Evolutionary conservation across 2,797 vertebrate genomes (phyloP).

Genomic region (Diplodus puntazzo): DNA sequence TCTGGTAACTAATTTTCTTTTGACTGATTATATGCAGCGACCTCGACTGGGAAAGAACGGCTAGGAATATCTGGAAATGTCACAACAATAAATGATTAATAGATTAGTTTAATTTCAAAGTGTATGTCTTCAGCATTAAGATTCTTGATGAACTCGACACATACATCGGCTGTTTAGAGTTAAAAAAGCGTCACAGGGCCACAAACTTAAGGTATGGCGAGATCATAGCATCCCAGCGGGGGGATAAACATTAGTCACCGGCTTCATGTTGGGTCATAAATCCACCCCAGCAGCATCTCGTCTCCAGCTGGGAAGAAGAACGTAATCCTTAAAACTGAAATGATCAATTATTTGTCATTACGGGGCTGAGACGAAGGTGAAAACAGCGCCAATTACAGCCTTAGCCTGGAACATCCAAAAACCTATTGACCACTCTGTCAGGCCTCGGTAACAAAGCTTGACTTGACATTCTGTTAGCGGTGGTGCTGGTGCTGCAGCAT

Average conservation of each 20-base stretch:
- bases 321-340: conserved; percentile 65
- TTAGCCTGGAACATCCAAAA: conserved; percentile 72
- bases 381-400: conserved; percentile 69
- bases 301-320: conserved; percentile 56
- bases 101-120: neutral
- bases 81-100: too few species aligned
- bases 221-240: conserved; percentile 66
- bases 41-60: too few species aligned
- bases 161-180: conserved; percentile 45
- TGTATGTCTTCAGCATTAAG: neutral
- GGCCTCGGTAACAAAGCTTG: conserved; percentile 71
- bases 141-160: neutral
- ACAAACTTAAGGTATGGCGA: conserved; percentile 59
- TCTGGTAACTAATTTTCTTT: too few species aligned
- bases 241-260: conserved; percentile 63
- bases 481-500: conserved; percentile 50
- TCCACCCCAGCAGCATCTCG: conserved; percentile 54
- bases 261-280: conserved; percentile 71
- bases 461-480: conserved; percentile 81
- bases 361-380: conserved; percentile 58
- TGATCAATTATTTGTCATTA: conserved; percentile 74
- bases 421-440: conserved; percentile 79
- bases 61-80: too few species aligned
- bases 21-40: too few species aligned
- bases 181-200: conserved; percentile 43